A percentile compares a stretch with the other conserved stretches of the same genome.
Conservation (phyloP, 2,888 invertebrate genomes). For the Drosophila recens region DNA sequence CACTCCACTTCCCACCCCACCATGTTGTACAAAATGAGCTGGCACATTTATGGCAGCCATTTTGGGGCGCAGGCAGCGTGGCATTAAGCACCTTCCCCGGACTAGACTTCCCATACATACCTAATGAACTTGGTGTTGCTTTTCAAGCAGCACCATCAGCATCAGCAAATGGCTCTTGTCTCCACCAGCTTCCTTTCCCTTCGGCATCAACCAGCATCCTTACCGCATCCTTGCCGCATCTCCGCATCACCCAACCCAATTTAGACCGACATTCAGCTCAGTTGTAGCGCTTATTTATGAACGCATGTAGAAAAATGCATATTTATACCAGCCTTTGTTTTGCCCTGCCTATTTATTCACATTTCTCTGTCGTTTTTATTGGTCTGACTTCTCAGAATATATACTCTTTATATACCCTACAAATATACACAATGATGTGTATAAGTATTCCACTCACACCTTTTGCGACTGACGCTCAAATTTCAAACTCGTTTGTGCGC, state of each 20-base stretch:
- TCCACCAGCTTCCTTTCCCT: background rate
- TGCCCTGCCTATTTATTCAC: constrained; percentile 55
- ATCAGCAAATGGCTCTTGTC: constrained; percentile 42
- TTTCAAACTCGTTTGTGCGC: constrained; percentile 44
- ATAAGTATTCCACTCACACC: constrained; percentile 34
- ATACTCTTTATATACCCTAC: constrained; percentile 6
- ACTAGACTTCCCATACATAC: constrained; percentile 68
- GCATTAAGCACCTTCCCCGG: constrained; percentile 56
- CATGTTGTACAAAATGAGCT: constrained; percentile 67
- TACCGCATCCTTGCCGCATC: background rate
- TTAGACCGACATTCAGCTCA: background rate
- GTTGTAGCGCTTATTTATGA: constrained; percentile 56
- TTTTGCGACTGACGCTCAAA: constrained; percentile 30
- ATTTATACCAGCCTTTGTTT: constrained; percentile 65
- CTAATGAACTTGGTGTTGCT: constrained; percentile 71
- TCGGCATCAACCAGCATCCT: constrained; percentile 8
- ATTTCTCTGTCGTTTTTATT: constrained; percentile 64
- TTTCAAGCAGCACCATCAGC: constrained; percentile 48
- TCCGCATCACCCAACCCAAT: background rate
- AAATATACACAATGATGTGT: constrained; percentile 1
- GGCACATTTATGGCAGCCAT: constrained; percentile 79
- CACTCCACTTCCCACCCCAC: constrained; percentile 3
- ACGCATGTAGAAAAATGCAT: constrained; percentile 68
- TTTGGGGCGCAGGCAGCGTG: constrained; percentile 54
- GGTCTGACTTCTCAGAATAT: constrained; percentile 29